A percentile compares a stretch with the other conserved stretches of the same genome.
Conservation (phyloP, 2,113 vertebrate genomes). For the Apteryx owenii region DNA sequence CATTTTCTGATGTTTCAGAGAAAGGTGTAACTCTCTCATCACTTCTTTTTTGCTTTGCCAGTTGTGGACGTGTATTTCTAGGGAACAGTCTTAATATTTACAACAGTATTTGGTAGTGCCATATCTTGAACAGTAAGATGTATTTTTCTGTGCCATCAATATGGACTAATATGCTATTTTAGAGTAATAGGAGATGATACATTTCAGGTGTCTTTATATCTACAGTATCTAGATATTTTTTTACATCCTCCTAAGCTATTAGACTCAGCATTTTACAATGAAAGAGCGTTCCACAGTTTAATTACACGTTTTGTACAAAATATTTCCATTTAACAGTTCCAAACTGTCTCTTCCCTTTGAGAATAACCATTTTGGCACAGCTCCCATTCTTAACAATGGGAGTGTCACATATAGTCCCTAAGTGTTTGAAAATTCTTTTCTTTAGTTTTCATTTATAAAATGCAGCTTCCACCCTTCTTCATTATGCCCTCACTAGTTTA, state of each 20-base stretch:
- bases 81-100: background rate
- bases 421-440: slow-evolving; percentile 20
- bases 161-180: background rate
- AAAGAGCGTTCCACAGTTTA: slow-evolving; percentile 53
- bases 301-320: slow-evolving; percentile 66
- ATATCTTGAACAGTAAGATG: background rate
- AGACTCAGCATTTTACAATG: slow-evolving; percentile 39
- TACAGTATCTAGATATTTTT: slow-evolving; percentile 33
- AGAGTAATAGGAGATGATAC: slow-evolving; percentile 13
- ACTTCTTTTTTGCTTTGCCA: background rate
- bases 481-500: background rate
- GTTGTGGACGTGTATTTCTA: background rate
- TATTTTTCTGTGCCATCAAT: background rate
- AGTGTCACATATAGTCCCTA: slow-evolving; percentile 4
- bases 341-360: slow-evolving; percentile 55
- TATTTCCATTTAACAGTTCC: slow-evolving; percentile 69
- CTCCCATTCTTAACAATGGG: slow-evolving; percentile 52
- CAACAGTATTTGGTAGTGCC: background rate
- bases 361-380: slow-evolving; percentile 52
- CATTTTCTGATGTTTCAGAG: background rate
- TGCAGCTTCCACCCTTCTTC: background rate
- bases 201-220: background rate
- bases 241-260: slow-evolving; percentile 42
- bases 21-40: background rate
- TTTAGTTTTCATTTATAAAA: background rate